Evolutionary conservation across 2,888 invertebrate genomes (phyloP).

Genomic region (Tricholauxania praeusta): DNA sequence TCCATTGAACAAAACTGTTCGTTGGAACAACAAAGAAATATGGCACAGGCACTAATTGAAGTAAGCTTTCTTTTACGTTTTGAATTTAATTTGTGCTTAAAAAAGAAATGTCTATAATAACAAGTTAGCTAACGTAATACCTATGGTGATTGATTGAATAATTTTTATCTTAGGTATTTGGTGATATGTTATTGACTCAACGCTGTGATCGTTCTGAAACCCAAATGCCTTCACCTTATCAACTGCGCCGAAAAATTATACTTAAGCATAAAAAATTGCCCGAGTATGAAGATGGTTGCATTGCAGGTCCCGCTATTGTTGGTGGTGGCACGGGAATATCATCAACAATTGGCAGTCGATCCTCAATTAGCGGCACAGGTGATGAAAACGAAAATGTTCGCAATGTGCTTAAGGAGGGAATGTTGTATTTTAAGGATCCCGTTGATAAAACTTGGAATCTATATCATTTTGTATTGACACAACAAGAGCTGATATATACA

Average conservation of each 20-base stretch:
- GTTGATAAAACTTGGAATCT: conserved; percentile 92
- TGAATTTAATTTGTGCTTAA: no score
- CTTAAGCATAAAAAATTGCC: conserved; percentile 94
- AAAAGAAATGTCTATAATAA: no score
- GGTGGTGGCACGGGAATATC: conserved; percentile 49
- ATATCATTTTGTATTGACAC: conserved; percentile 92
- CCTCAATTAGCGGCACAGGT: conserved; percentile 58
- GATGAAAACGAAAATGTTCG: conserved; percentile 81
- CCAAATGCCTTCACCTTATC: conserved; percentile 85
- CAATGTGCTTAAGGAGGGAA: conserved; percentile 89
- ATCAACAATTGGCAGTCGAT: conserved; percentile 56
- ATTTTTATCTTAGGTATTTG: conserved; percentile 64
- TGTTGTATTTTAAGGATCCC: conserved; percentile 89
- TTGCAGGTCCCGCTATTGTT: conserved; percentile 42
- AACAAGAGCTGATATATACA: conserved; percentile 85
- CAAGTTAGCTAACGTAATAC: no score
- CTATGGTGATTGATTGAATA: no score
- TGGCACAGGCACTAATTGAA: conserved; percentile 88
- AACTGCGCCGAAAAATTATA: conserved; percentile 81
- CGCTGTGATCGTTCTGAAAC: conserved; percentile 84
- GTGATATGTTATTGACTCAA: conserved; percentile 84
- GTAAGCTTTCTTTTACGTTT: conserved; percentile 64
- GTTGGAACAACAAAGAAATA: conserved; percentile 87
- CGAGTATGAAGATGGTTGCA: conserved; percentile 80
- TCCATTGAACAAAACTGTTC: conserved; percentile 95